Evolutionary conservation across 64 coral and sea anemone species (phyloP).

Genomic region (Platygyra sinensis): DNA sequence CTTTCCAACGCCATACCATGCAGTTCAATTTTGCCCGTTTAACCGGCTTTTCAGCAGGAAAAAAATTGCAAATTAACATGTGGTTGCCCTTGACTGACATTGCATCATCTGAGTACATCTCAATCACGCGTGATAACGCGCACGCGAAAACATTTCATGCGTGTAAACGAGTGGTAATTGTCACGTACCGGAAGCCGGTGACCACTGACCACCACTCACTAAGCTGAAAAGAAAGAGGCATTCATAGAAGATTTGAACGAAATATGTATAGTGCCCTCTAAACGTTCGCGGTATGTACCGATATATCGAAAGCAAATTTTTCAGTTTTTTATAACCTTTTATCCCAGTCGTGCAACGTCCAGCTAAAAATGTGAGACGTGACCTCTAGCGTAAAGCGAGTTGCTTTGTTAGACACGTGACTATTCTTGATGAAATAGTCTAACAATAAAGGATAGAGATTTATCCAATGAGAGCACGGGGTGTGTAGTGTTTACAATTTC

Average conservation of each 20-base stretch:
- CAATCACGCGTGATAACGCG: not conserved
- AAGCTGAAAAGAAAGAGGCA: not conserved
- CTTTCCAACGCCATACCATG: not conserved
- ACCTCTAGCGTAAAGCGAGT: not conserved
- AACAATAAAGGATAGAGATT: not conserved
- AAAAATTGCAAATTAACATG: not conserved
- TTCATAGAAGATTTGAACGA: not conserved
- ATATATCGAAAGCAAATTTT: not conserved
- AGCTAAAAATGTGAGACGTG: not conserved
- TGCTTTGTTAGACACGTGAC: slow-evolving; percentile 5
- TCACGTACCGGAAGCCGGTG: slow-evolving; percentile 17
- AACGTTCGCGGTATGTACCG: not conserved
- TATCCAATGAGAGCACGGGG: not conserved
- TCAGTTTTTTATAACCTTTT: not conserved
- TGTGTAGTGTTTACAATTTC: slow-evolving; percentile 40
- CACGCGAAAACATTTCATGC: not conserved
- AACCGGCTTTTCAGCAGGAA: not conserved
- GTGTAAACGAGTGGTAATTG: not conserved
- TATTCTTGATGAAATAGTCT: slow-evolving; percentile 13
- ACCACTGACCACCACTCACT: not conserved
- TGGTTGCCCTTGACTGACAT: slow-evolving; percentile 18
- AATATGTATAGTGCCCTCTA: not conserved
- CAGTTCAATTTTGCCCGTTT: not conserved
- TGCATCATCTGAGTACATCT: not conserved
- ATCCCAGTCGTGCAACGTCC: not conserved